A percentile compares a stretch with the other conserved stretches of the same genome.
Evolutionary conservation across 2,888 invertebrate genomes (phyloP).

Genomic region (Cheilosia vulpina): DNA sequence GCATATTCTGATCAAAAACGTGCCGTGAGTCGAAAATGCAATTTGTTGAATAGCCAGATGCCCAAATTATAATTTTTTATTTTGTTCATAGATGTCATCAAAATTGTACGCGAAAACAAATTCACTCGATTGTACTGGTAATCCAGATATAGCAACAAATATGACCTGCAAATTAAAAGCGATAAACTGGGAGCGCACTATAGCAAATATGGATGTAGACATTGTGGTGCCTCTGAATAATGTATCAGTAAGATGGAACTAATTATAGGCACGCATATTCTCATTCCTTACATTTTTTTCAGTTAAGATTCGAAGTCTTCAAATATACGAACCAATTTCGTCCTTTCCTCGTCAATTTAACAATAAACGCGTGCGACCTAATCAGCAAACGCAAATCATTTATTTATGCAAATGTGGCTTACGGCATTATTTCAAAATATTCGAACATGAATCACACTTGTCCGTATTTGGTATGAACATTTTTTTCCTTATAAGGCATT

Average conservation of each 20-base stretch:
- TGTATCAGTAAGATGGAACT: neutral
- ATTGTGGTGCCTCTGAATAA: neutral
- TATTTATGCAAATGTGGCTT: neutral
- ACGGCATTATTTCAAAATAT: neutral
- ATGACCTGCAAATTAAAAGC: constrained; percentile 11
- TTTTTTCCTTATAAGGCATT: neutral
- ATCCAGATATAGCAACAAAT: neutral
- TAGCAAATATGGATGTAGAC: neutral
- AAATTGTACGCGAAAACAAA: neutral
- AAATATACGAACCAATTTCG: constrained; percentile 26
- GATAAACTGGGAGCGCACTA: constrained; percentile 3
- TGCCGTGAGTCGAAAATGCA: too few species aligned
- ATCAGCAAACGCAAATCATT: neutral
- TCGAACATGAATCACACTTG: constrained; percentile 9
- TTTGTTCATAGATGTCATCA: neutral
- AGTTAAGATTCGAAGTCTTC: neutral
- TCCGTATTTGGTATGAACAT: neutral
- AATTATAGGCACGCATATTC: too few species aligned
- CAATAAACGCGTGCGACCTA: neutral
- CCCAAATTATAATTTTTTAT: neutral
- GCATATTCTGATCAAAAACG: too few species aligned
- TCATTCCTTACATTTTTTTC: neutral
- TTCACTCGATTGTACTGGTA: neutral
- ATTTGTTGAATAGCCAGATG: too few species aligned
- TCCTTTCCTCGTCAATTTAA: constrained; percentile 9